These are phyloP conservation scores for Mallotus villosus DNA, from an alignment of 2,797 vertebrate species.

Conservation along the genomic window DNA sequence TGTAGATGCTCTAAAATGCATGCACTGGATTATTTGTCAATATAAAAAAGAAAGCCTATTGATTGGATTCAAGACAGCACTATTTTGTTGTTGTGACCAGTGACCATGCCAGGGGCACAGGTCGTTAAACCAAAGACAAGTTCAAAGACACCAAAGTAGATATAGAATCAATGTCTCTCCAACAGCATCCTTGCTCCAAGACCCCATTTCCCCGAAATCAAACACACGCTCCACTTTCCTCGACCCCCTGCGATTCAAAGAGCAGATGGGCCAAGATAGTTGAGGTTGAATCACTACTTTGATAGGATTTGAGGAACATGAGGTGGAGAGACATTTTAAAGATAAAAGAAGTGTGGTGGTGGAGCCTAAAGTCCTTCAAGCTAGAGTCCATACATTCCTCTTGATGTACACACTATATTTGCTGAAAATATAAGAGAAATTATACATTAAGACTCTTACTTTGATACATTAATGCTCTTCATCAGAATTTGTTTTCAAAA, in stretches of 20 bases:
- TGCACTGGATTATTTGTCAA: neutral
- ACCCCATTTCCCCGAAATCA: conserved; percentile 40
- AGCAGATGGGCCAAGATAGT: conserved; percentile 22
- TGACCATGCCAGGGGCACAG: conserved; percentile 29
- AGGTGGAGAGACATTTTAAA: conserved; percentile 31
- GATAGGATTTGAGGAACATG: conserved; percentile 43
- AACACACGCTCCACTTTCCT: conserved; percentile 26
- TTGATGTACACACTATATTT: conserved; percentile 13
- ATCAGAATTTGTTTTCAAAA: neutral
- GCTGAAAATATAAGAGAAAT: conserved; percentile 15
- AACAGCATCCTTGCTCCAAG: conserved; percentile 43
- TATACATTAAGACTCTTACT: neutral
- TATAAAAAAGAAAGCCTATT: neutral
- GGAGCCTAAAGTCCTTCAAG: conserved; percentile 28
- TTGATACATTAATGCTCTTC: neutral
- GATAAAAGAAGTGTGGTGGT: neutral
- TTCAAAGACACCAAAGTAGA: conserved; percentile 59
- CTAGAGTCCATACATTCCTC: conserved; percentile 15
- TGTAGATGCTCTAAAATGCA: neutral
- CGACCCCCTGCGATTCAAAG: conserved; percentile 19
- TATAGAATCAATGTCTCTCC: conserved; percentile 62
- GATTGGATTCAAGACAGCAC: neutral
- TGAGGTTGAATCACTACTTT: conserved; percentile 13
- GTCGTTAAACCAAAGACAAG: conserved; percentile 42
- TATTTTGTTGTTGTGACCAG: conserved; percentile 35